Percentiles rank a stretch among this genome's conserved stretches.
Evolutionary conservation across 2,888 invertebrate species (phyloP).

Genomic region (Drosophila conformis): DNA sequence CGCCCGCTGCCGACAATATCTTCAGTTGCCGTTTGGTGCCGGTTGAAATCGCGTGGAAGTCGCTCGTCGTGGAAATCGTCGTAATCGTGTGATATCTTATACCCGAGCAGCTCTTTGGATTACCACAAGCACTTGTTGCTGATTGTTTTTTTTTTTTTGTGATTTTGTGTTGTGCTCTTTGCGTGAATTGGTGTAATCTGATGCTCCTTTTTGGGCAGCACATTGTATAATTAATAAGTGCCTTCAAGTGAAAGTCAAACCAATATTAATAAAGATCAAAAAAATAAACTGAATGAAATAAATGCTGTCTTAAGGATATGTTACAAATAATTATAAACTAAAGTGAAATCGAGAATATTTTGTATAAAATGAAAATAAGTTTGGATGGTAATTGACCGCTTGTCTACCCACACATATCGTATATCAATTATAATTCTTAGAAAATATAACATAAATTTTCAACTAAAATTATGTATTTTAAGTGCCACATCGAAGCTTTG

Average conservation of each 20-base stretch:
- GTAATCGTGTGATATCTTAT: slow-evolving; percentile 36
- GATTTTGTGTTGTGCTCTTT: slow-evolving; percentile 47
- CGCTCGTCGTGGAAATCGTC: slow-evolving; percentile 37
- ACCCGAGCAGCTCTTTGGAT: slow-evolving; percentile 37
- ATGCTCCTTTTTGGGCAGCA: slow-evolving; percentile 52
- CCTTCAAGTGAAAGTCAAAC: slow-evolving; percentile 38
- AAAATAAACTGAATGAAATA: neutral
- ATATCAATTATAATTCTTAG: slow-evolving; percentile 1
- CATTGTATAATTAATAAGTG: slow-evolving; percentile 39
- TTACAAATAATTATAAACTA: neutral
- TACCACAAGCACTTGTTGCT: slow-evolving; percentile 27
- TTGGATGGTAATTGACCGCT: slow-evolving; percentile 60
- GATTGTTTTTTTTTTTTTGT: slow-evolving; percentile 39
- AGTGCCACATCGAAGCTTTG: slow-evolving; percentile 13
- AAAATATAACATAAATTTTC: neutral
- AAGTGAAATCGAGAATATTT: neutral
- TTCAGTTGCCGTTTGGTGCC: slow-evolving; percentile 71
- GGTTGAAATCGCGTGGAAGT: slow-evolving; percentile 51
- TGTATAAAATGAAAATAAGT: slow-evolving; percentile 48
- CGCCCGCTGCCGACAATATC: slow-evolving; percentile 43
- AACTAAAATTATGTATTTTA: neutral
- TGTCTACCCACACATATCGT: slow-evolving; percentile 1
- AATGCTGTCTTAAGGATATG: slow-evolving; percentile 20
- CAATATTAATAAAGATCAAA: slow-evolving; percentile 5
- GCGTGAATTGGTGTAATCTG: slow-evolving; percentile 61